Conservation (phyloP, 2,113 vertebrate genomes). For the Oryzias javanicus region DNA sequence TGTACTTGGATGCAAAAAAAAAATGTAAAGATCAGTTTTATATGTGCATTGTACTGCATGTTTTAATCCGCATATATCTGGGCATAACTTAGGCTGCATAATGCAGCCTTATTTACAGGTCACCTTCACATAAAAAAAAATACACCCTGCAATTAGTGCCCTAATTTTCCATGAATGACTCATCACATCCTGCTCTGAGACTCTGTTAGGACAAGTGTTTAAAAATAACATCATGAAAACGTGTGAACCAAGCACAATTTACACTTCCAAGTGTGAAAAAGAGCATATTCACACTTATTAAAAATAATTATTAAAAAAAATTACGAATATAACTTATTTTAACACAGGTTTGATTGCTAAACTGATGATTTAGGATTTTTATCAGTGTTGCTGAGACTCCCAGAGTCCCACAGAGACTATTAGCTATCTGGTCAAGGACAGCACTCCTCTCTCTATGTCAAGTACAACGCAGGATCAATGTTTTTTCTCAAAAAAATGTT, state of each 20-base stretch:
- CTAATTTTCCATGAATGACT: neutral
- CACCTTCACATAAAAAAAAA: neutral
- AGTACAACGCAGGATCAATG: conserved; percentile 36
- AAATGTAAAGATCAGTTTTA: neutral
- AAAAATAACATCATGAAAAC: no score
- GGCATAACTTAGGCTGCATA: neutral
- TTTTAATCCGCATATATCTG: neutral
- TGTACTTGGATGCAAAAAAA: no score
- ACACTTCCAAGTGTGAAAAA: neutral
- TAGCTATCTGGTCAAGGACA: conserved; percentile 51
- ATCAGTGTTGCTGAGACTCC: conserved; percentile 29
- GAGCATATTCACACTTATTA: neutral
- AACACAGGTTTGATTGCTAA: neutral
- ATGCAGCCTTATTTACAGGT: neutral
- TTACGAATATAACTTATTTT: neutral
- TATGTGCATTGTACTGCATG: neutral
- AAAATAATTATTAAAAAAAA: neutral
- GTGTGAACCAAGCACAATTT: neutral
- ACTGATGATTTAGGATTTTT: conserved; percentile 23
- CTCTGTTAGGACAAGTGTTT: neutral
- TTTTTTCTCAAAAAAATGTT: no score
- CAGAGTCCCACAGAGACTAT: conserved; percentile 49
- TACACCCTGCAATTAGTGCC: neutral
- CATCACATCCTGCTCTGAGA: neutral
- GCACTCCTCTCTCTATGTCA: conserved; percentile 47